Percentiles rank a stretch among this genome's conserved stretches.
phyloP scores from a whole-genome alignment of 2,797 vertebrate genomes.

The Dendrocincla tyrannina region DNA sequence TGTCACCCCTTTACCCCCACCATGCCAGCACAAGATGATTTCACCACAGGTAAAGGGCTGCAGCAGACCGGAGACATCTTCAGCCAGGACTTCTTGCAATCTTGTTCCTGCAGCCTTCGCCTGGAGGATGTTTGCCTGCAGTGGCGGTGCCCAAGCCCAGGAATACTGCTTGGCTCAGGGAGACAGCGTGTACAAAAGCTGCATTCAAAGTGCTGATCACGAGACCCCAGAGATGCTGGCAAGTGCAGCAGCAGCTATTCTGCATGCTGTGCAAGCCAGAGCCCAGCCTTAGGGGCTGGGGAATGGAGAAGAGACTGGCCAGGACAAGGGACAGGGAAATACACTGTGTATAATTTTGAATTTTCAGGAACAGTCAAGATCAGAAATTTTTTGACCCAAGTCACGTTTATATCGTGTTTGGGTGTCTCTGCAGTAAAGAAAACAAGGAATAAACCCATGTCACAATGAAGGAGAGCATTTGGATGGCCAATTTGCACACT shows the following conservation, averaged over 20 bases:
- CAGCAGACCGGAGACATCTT: not conserved
- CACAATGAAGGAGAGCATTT: not conserved
- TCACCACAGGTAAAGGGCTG: constrained; percentile 38
- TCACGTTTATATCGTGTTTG: not conserved
- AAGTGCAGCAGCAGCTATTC: not conserved
- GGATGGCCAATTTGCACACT: not conserved
- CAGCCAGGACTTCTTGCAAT: not conserved
- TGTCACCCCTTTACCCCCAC: not conserved
- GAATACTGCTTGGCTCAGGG: not conserved
- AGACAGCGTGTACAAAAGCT: not conserved
- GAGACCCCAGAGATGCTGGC: not conserved
- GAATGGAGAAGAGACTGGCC: not conserved
- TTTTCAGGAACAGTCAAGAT: not conserved
- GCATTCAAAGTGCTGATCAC: fast-evolving
- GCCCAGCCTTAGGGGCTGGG: not conserved
- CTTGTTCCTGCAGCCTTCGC: not conserved
- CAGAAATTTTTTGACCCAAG: not conserved
- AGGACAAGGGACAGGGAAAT: not conserved
- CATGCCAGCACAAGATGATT: constrained; percentile 41
- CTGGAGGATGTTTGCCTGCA: not conserved
- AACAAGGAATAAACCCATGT: not conserved
- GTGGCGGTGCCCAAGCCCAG: fast-evolving
- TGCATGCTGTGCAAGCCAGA: not conserved
- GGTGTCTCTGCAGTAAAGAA: not conserved
- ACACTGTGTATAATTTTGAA: not conserved